Base-by-base conservation (phyloP, 2,888 invertebrate species). In the Perizoma affinitatum region DNA sequence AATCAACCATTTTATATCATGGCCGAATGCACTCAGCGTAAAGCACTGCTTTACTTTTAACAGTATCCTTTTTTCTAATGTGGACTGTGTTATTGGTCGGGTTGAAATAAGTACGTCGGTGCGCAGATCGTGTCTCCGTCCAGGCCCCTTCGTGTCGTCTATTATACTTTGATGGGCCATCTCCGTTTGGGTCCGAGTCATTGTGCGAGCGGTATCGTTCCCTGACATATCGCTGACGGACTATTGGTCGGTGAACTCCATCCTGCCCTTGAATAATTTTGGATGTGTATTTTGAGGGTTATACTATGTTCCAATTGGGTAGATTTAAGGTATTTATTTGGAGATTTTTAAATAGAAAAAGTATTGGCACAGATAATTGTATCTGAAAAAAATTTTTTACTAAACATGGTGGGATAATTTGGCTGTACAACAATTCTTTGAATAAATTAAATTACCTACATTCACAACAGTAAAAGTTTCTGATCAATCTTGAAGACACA, bases 141-240 rank as follows among this genome's bases (percentile, higher is more conserved):
- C 84, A 84, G 88, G 87, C 90, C 91, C 90, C 91, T 88, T 49
- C 62, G 54, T 81, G 80, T 84, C 74, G 79, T 84, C 85, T 83
- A 88, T 90, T 87, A 90, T 85, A 81, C 83, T 87, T 87, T 91
- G 91, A 91, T 91, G 80, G 87, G 80, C 84, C 82, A 91, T 81
- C 90, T 91, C 91, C 91, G 91, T 89, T 89, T 78, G 8, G 33
- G 22, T 60, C 7, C 5, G 54, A 60, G 57, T 67, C 49, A 67
- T 64, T 65, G 65, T 65, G 53, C 54, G 63, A 66, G 57, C 60
- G 58, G 54, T 54, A 60, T 66, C 61, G 64, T 65, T 69, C 64
- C 61, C 57, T 70, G 63, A 61, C 67, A 62, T 68, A 72, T 72
- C 62, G 51, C 58, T 66, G 66, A 63, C 71, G 71, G 38, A 59